Conservation (phyloP, 2,797 vertebrate species). For the Melanotaenia parkinsoni region DNA sequence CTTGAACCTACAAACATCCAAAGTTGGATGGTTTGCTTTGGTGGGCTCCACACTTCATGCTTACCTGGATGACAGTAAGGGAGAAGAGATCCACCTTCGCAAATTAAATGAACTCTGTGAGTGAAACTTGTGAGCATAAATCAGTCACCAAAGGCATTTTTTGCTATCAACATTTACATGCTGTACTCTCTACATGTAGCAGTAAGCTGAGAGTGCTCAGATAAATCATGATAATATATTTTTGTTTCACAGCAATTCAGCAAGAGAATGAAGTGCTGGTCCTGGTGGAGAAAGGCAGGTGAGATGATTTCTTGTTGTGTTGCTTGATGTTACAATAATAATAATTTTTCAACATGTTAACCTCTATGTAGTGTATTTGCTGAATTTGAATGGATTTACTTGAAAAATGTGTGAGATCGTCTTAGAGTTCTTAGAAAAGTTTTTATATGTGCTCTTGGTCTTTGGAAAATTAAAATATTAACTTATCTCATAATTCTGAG, state of each 20-base stretch:
- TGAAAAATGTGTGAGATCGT: no score
- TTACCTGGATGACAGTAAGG: conserved; percentile 77
- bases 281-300: conserved; percentile 94
- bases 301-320: conserved; percentile 46
- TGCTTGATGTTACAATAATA: no score
- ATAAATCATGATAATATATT: background rate
- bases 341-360: background rate
- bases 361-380: background rate
- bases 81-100: conserved; percentile 90
- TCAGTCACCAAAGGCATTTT: background rate
- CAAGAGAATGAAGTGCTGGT: conserved; percentile 92
- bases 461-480: no score
- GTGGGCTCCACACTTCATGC: conserved; percentile 83
- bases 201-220: background rate
- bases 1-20: conserved; percentile 87
- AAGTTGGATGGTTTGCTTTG: conserved; percentile 93
- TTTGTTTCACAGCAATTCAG: conserved; percentile 84
- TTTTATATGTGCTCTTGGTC: no score
- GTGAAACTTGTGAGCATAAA: conserved; percentile 50
- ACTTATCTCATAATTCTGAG: background rate
- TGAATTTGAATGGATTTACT: background rate
- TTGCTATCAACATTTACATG: background rate
- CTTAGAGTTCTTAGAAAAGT: no score
- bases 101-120: conserved; percentile 95
- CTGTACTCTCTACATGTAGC: background rate